Conservation (phyloP, 2,888 invertebrate genomes). For the Hydrotaea cyrtoneurina region DNA sequence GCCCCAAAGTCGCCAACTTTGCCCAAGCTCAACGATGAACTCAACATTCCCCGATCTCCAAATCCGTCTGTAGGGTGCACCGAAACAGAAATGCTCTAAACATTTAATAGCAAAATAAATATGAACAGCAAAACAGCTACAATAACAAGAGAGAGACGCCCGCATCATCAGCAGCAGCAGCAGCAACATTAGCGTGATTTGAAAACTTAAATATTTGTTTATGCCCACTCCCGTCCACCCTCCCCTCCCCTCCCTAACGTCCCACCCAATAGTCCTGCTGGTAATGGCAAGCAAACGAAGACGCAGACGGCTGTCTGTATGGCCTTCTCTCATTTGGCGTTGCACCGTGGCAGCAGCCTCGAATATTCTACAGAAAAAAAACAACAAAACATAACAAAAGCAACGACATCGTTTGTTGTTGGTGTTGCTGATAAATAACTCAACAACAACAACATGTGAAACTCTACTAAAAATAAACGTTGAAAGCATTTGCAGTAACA, state of each 20-base stretch:
- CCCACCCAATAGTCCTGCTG: background rate
- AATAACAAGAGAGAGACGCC: background rate
- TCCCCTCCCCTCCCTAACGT: background rate
- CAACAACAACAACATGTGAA: constrained; percentile 23
- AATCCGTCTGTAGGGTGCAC: background rate
- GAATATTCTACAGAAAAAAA: constrained; percentile 36
- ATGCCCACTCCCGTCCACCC: background rate
- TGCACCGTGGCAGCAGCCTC: constrained; percentile 54
- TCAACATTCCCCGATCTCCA: background rate
- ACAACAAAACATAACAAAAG: background rate
- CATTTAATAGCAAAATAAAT: background rate
- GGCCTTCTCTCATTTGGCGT: constrained; percentile 55
- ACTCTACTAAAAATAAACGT: constrained; percentile 57
- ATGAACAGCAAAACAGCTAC: background rate
- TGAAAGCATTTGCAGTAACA: constrained; percentile 41
- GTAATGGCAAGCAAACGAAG: background rate
- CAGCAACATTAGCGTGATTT: background rate
- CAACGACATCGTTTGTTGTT: background rate
- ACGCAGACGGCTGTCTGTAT: constrained; percentile 13
- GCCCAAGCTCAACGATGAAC: too few relatives aligned
- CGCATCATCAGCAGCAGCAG: background rate
- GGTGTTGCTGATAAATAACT: constrained; percentile 48
- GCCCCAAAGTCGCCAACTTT: too few relatives aligned
- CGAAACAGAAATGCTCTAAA: background rate
- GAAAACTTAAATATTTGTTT: constrained; percentile 10